Evolutionary conservation across 2,113 vertebrate species (phyloP).

Genomic region (Ptilorrhoa leucosticta): DNA sequence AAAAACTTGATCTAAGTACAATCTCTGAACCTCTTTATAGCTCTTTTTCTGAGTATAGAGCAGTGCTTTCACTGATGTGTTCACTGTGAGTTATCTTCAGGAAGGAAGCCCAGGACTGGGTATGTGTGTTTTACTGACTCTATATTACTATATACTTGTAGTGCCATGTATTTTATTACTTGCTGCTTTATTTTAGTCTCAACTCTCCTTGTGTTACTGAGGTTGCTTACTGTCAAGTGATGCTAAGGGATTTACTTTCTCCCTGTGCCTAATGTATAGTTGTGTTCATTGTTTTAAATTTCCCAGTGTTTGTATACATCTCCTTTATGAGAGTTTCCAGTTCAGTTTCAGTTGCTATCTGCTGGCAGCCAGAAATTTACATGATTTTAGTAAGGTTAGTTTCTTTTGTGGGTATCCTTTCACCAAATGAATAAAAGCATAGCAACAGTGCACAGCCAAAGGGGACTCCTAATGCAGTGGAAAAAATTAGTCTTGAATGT

Average conservation of each 20-base stretch:
- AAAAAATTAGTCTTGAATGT: background rate
- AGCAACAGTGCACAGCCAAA: background rate
- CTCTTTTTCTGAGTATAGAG: background rate
- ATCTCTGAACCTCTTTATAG: background rate
- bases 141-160: background rate
- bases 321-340: background rate
- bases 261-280: background rate
- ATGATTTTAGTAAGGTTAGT: background rate
- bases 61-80: background rate
- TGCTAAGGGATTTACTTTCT: background rate
- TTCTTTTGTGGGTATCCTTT: background rate
- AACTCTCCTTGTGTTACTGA: background rate
- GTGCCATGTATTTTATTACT: background rate
- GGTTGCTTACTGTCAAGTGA: background rate
- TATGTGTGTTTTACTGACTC: background rate
- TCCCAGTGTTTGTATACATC: background rate
- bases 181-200: background rate
- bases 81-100: background rate
- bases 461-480: background rate
- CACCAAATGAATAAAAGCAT: background rate
- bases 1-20: background rate
- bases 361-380: background rate
- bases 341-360: background rate
- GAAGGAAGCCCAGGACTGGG: background rate
- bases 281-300: background rate